Percentiles rank a stretch among this genome's conserved stretches.
Conservation (phyloP, 2,113 vertebrate genomes). For the Elephas maximus region DNA sequence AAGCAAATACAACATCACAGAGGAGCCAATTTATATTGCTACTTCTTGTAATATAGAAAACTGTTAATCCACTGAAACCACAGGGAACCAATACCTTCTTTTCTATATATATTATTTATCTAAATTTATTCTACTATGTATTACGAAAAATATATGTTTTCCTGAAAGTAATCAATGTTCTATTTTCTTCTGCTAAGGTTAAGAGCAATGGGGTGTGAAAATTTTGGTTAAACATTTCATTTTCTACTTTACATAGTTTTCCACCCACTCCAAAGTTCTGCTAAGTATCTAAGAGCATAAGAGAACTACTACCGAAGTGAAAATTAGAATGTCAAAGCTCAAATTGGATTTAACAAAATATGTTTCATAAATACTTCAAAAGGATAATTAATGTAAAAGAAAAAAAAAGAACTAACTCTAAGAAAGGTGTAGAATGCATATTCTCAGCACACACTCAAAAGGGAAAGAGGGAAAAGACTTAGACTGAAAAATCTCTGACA, state of each 20-base stretch:
- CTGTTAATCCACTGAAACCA: background rate
- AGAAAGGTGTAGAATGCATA: background rate
- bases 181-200: conserved; percentile 51
- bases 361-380: conserved; percentile 45
- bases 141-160: conserved; percentile 16
- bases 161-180: conserved; percentile 36
- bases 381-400: background rate
- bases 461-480: background rate
- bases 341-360: background rate
- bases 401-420: background rate
- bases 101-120: background rate
- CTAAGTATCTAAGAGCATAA: background rate
- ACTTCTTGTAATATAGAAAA: background rate
- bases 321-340: conserved; percentile 29
- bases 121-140: conserved; percentile 23
- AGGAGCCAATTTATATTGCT: background rate
- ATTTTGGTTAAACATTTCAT: conserved; percentile 45
- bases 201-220: background rate
- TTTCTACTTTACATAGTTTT: conserved; percentile 55
- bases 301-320: conserved; percentile 1
- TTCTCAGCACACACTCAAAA: conserved; percentile 11
- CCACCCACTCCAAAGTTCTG: conserved; percentile 9
- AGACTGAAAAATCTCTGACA: background rate
- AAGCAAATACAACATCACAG: background rate
- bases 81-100: background rate